These are phyloP conservation scores for Halictus rubicundus DNA, from an alignment of 1,140 invertebrate genomes.

Conservation along the genomic window DNA sequence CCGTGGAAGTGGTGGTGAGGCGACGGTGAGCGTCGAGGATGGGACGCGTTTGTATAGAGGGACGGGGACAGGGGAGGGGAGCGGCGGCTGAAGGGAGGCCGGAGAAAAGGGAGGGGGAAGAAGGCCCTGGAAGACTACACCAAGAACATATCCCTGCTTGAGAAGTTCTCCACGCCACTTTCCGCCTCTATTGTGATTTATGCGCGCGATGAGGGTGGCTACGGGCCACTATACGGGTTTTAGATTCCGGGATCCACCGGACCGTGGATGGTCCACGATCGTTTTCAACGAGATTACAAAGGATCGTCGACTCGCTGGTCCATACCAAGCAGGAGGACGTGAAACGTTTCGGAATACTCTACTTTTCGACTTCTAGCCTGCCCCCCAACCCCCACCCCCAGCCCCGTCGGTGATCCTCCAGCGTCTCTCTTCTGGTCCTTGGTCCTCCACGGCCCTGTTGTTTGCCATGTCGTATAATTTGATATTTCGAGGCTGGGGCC, in stretches of 20 bases:
- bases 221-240: constrained; percentile 65
- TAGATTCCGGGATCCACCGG: constrained; percentile 64
- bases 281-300: constrained; percentile 74
- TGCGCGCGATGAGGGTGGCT: constrained; percentile 77
- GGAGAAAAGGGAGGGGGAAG: not conserved
- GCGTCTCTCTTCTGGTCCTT: too few species aligned
- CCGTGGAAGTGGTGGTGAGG: constrained; percentile 9
- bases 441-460: not conserved
- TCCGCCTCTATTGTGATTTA: constrained; percentile 80
- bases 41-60: too few species aligned
- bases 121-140: constrained; percentile 64
- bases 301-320: constrained; percentile 61
- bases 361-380: constrained; percentile 47
- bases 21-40: too few species aligned
- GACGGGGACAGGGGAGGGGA: not conserved
- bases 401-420: too few species aligned
- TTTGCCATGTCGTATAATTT: constrained; percentile 23
- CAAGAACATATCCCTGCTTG: constrained; percentile 76
- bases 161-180: constrained; percentile 78
- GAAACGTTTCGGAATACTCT: constrained; percentile 69
- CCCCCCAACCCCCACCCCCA: too few species aligned
- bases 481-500: not conserved
- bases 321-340: constrained; percentile 70
- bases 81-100: not conserved
- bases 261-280: constrained; percentile 66